These are phyloP conservation scores for Callitettix versicolor DNA, from an alignment of 1,140 invertebrate genomes.

Conservation along the genomic window DNA sequence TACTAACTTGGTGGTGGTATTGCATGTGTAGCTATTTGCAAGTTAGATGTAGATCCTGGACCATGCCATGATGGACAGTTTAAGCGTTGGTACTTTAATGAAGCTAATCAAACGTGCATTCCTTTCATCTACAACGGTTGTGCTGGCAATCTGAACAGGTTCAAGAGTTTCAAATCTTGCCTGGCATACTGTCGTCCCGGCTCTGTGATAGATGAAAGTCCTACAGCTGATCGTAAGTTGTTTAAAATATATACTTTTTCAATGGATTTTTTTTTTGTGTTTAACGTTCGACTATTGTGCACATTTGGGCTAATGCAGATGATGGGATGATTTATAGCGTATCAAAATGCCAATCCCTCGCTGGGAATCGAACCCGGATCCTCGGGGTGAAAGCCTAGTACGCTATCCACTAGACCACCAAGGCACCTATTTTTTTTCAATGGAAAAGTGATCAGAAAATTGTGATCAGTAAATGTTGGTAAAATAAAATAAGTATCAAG, in stretches of 20 bases:
- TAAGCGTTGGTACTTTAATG: slow-evolving; percentile 50
- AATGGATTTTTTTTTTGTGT: too few species aligned
- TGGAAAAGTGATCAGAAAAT: too few species aligned
- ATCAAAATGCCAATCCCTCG: too few species aligned
- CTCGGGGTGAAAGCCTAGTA: too few species aligned
- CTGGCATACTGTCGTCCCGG: slow-evolving; percentile 34
- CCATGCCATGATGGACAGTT: slow-evolving; percentile 44
- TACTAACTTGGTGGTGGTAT: neutral
- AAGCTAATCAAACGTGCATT: slow-evolving; percentile 38
- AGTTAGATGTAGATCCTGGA: slow-evolving; percentile 40
- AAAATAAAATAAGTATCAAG: too few species aligned
- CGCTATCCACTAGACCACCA: too few species aligned
- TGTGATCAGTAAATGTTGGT: too few species aligned
- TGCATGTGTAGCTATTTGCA: slow-evolving; percentile 39
- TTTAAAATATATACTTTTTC: neutral
- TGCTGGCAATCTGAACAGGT: slow-evolving; percentile 57
- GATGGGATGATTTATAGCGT: too few species aligned
- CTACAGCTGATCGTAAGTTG: slow-evolving; percentile 7
- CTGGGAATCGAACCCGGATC: too few species aligned
- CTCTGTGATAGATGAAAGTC: neutral
- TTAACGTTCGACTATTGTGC: too few species aligned
- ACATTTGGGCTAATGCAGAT: too few species aligned
- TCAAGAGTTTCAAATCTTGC: slow-evolving; percentile 44
- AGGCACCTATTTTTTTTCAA: too few species aligned
- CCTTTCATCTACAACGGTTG: slow-evolving; percentile 53